Conservation (phyloP, 2,113 vertebrate genomes). For the Balaenoptera acutorostrata region DNA sequence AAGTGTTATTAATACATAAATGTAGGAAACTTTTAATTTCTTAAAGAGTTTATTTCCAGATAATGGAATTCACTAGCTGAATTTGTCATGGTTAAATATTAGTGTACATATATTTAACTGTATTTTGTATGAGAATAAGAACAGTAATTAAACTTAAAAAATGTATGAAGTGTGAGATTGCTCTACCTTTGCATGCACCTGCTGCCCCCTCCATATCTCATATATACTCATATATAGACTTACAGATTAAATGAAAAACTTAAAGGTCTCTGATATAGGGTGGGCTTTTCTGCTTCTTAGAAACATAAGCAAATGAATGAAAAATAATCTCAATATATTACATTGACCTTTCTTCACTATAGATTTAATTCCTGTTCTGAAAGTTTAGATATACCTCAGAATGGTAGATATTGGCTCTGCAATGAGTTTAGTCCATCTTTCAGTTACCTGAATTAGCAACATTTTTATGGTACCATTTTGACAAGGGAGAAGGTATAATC, state of each 20-base stretch:
- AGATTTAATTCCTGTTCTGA: neutral
- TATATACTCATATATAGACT: accelerated
- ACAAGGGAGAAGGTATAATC: neutral
- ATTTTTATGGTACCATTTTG: neutral
- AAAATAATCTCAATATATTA: neutral
- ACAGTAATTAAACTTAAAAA: neutral
- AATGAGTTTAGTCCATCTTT: neutral
- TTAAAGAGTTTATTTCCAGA: conserved; percentile 34
- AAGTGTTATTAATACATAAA: conserved; percentile 3
- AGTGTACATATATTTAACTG: neutral
- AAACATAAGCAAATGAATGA: neutral
- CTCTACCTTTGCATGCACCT: neutral
- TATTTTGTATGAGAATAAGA: neutral
- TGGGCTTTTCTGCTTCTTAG: neutral
- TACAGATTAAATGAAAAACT: neutral
- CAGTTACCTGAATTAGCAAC: neutral
- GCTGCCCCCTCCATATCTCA: neutral
- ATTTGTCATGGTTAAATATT: neutral
- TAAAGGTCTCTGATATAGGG: neutral
- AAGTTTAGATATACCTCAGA: neutral
- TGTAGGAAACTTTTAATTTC: conserved; percentile 8
- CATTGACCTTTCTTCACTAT: neutral
- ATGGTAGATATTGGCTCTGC: neutral
- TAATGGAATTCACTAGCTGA: neutral
- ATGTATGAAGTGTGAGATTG: neutral